Base-by-base conservation (phyloP, 2,888 invertebrate genomes). In the Platycheirus rosarum region DNA sequence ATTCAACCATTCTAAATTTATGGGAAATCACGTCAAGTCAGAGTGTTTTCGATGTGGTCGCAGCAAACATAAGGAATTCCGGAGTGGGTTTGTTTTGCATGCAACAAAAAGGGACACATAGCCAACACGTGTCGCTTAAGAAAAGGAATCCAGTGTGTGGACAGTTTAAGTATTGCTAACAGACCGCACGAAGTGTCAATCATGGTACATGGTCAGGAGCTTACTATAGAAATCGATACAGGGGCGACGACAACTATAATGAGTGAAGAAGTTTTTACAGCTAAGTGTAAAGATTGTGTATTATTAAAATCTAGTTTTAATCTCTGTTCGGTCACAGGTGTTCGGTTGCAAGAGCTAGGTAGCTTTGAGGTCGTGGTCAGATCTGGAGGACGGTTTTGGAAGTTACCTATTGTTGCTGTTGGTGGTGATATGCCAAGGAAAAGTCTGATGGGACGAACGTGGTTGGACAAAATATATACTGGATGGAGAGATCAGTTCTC, bases 391-490 rank as follows among this genome's bases (percentile, higher is more conserved):
- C 40, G 8, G 40, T 40, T 14, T 14, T 16, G 44, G 44, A 44
- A 44, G 44, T 44, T 44, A 4, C 44, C 16, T 44, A 11, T 44
- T 44, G 44, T 44, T 44, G 16, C n/a, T 44, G 16, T 44, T 44
- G 42, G 8, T 18, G 16, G 16, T 16, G 44, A 44, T 44, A 18
- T 44, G 44, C 44, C 44, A 44, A 16, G 44, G 44, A 16, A 18
- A 18, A 44, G 44, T 44, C 44, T 44, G 16, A 16, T 42, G 16
- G 42, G 42, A 7, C 40, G 40, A 13, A 42, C 16, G 14, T 42
- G 16, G 42, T 42, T 42, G 42, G 42, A 42, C 8, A 14, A 16
- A 1, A 44, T 18, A 18, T 44, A 18, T 18, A 14, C 44, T 8
- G 4, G 42, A 2, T 42, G 42, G 42, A 16, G 42, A 16, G 11